Conservation (phyloP, 2,113 vertebrate genomes). For the Oceanodroma tethys region DNA sequence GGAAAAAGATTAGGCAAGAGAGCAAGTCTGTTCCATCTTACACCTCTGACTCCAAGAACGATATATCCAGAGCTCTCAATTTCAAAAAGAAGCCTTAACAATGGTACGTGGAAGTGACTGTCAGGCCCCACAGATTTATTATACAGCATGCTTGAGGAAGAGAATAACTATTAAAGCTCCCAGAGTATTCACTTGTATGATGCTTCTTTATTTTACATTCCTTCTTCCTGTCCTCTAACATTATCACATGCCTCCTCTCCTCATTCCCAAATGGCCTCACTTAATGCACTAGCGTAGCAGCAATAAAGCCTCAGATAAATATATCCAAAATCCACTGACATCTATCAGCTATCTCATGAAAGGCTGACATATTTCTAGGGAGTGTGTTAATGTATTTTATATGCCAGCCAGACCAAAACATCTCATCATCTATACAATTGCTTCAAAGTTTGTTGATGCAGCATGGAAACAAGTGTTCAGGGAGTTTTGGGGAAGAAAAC, state of each 20-base stretch:
- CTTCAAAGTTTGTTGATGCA: neutral
- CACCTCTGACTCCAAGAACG: neutral
- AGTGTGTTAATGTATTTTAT: neutral
- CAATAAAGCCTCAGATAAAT: neutral
- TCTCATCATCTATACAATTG: neutral
- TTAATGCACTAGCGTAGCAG: neutral
- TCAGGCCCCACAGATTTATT: neutral
- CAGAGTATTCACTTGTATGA: neutral
- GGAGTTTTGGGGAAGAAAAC: neutral
- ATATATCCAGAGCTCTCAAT: neutral
- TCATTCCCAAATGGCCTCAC: neutral
- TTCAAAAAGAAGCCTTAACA: neutral
- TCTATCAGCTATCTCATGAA: neutral
- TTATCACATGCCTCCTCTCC: neutral
- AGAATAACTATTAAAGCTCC: neutral
- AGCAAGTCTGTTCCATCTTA: neutral
- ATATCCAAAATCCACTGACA: neutral
- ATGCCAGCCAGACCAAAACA: neutral
- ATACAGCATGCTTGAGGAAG: neutral
- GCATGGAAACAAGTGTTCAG: neutral
- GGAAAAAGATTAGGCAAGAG: neutral
- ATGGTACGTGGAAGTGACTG: neutral
- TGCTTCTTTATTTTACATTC: neutral
- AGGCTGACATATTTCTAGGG: neutral
- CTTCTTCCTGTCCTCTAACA: neutral